Conservation (phyloP, 2,797 vertebrate species). For the Phylloscopus collybita region DNA sequence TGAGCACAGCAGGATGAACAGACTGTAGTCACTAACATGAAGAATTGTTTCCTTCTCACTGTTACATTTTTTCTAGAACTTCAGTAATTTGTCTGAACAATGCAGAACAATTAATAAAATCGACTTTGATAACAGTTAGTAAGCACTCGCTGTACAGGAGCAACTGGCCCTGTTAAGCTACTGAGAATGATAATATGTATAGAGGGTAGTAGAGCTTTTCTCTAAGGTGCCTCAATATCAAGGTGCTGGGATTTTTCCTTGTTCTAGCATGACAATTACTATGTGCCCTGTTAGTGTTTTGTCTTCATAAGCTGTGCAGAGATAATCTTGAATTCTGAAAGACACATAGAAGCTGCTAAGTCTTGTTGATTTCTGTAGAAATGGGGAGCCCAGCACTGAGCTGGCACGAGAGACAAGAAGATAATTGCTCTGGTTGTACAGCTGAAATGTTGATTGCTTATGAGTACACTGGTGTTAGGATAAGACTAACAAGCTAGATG, state of each 20-base stretch:
- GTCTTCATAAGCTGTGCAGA: background rate
- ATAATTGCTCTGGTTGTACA: background rate
- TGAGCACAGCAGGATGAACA: conserved; percentile 32
- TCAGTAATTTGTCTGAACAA: background rate
- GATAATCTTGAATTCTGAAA: background rate
- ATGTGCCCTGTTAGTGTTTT: background rate
- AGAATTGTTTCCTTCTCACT: background rate
- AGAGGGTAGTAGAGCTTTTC: background rate
- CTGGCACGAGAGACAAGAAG: background rate
- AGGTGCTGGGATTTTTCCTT: background rate
- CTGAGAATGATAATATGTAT: background rate
- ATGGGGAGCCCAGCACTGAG: background rate
- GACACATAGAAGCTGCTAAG: background rate
- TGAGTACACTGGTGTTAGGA: background rate
- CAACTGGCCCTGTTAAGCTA: background rate
- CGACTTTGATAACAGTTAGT: background rate
- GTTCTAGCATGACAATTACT: background rate
- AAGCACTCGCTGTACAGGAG: background rate
- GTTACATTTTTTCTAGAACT: background rate
- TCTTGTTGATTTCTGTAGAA: background rate
- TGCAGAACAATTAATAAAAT: background rate
- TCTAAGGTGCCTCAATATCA: background rate
- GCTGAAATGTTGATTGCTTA: background rate
- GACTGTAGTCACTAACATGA: background rate
- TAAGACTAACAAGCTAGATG: background rate